These are phyloP conservation scores for Anticlea derivata DNA, from an alignment of 2,888 invertebrate species.

Conservation along the genomic window DNA sequence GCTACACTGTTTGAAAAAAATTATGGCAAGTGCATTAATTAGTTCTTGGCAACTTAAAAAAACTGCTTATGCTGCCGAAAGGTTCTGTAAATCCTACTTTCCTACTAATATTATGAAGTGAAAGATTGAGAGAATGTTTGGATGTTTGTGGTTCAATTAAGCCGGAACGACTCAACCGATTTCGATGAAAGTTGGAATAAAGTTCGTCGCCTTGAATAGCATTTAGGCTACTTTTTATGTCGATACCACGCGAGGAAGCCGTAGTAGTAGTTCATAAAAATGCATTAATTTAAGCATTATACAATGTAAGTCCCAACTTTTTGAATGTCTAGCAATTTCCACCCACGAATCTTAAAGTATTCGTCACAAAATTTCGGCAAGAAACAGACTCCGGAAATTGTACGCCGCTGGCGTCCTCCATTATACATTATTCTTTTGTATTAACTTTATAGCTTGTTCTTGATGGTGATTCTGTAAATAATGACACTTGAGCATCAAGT, in stretches of 20 bases:
- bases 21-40: too few relatives aligned
- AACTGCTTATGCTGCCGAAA: too few relatives aligned
- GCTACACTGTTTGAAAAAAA: background rate
- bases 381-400: constrained; percentile 59
- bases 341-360: constrained; percentile 19
- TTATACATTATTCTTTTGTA: constrained; percentile 64
- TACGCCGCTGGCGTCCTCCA: constrained; percentile 55
- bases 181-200: too few relatives aligned
- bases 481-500: constrained; percentile 24
- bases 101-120: too few relatives aligned
- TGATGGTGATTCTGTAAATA: constrained; percentile 26
- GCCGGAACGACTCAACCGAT: too few relatives aligned
- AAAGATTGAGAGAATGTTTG: too few relatives aligned
- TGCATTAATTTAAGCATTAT: background rate
- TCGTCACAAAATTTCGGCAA: constrained; percentile 50
- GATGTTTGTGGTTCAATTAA: too few relatives aligned
- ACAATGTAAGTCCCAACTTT: constrained; percentile 4
- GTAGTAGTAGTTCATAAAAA: background rate
- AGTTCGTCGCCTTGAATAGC: too few relatives aligned
- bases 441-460: constrained; percentile 49
- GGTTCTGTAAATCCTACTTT: too few relatives aligned
- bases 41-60: too few relatives aligned
- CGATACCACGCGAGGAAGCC: too few relatives aligned
- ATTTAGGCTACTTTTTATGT: too few relatives aligned
- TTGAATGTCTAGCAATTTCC: background rate